Conservation (phyloP, 2,113 vertebrate genomes). For the Gila orcuttii region DNA sequence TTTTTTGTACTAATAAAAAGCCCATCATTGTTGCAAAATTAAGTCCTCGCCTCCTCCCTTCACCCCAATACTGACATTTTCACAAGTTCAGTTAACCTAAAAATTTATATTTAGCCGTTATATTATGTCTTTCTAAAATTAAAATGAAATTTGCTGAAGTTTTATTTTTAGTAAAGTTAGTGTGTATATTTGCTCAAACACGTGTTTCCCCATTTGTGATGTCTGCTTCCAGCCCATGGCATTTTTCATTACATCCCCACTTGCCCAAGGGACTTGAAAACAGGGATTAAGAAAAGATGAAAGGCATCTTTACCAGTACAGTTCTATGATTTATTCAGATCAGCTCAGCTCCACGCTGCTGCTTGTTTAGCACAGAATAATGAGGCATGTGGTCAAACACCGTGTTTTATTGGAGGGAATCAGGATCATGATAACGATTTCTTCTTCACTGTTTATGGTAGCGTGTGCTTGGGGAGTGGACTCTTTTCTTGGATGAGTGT, state of each 20-base stretch:
- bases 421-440: slow-evolving; percentile 14
- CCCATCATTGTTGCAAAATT: too few relatives aligned
- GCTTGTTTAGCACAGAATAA: slow-evolving; percentile 51
- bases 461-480: neutral
- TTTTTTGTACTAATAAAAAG: too few relatives aligned
- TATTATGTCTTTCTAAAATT: neutral
- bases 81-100: neutral
- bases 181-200: slow-evolving; percentile 16
- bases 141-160: neutral
- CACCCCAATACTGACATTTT: too few relatives aligned
- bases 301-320: slow-evolving; percentile 12
- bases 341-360: neutral
- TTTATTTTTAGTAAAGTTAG: neutral
- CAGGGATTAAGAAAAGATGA: slow-evolving; percentile 38
- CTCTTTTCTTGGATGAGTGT: neutral
- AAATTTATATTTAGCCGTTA: neutral
- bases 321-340: slow-evolving; percentile 42
- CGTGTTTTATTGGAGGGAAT: slow-evolving; percentile 13
- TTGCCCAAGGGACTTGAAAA: slow-evolving; percentile 29
- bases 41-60: too few relatives aligned
- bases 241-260: slow-evolving; percentile 18
- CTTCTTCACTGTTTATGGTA: neutral
- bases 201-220: slow-evolving; percentile 6
- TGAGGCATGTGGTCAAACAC: slow-evolving; percentile 13
- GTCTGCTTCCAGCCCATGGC: slow-evolving; percentile 4